Evolutionary conservation across 1,140 invertebrate genomes (phyloP).

Genomic region (Drosophila tani): DNA sequence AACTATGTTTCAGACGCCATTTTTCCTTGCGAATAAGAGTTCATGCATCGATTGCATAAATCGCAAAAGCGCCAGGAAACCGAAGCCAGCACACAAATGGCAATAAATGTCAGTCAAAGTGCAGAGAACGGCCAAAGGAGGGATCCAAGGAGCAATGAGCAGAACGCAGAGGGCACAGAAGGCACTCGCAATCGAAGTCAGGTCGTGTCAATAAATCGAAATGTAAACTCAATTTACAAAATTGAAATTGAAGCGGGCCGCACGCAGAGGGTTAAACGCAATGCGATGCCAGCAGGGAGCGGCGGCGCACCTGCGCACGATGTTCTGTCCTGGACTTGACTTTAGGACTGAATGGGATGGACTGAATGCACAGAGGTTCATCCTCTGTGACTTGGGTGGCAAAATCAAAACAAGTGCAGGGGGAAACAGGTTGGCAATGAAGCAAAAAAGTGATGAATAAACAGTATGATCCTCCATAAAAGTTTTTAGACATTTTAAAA

Average conservation of each 20-base stretch:
- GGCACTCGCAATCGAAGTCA: constrained; percentile 54
- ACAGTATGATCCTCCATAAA: neutral
- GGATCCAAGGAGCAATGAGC: constrained; percentile 8
- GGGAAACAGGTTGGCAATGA: constrained; percentile 31
- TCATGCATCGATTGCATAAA: constrained; percentile 55
- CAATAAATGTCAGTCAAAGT: constrained; percentile 76
- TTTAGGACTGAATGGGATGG: neutral
- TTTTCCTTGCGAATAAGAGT: constrained; percentile 31
- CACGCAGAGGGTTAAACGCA: constrained; percentile 65
- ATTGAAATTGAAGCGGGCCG: constrained; percentile 71
- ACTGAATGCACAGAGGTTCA: constrained; percentile 14
- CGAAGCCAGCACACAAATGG: constrained; percentile 62
- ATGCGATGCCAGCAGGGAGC: constrained; percentile 41
- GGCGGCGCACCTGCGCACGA: constrained; percentile 61
- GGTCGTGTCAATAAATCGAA: constrained; percentile 79
- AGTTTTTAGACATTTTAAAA: neutral
- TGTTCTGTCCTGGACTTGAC: constrained; percentile 43
- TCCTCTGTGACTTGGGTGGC: constrained; percentile 10
- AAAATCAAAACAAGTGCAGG: constrained; percentile 17
- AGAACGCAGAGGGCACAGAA: constrained; percentile 12
- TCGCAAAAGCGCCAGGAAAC: constrained; percentile 72
- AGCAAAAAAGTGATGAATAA: constrained; percentile 16
- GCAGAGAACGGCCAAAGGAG: constrained; percentile 26
- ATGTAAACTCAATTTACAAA: constrained; percentile 82
- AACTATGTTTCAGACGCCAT: constrained; percentile 44